These are phyloP conservation scores for Endomychus coccineus DNA, from an alignment of 2,888 invertebrate genomes.

Conservation along the genomic window DNA sequence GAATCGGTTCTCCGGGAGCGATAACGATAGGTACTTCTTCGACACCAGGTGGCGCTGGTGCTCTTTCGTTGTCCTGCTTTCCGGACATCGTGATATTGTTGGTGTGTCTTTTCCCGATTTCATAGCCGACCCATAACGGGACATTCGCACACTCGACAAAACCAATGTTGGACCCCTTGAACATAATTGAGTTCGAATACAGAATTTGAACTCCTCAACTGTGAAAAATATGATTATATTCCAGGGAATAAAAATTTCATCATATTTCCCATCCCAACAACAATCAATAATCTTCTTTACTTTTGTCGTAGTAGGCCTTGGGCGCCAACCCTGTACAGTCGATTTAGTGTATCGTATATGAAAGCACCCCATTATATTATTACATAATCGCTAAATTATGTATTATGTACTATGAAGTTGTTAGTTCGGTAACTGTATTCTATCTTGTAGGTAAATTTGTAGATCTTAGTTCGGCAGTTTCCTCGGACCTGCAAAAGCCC, in stretches of 20 bases:
- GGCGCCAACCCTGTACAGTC: too few species aligned
- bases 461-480: conserved; percentile 16
- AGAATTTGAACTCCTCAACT: too few species aligned
- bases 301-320: too few species aligned
- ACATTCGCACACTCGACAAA: conserved; percentile 40
- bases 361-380: too few species aligned
- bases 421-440: too few species aligned
- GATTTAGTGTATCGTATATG: too few species aligned
- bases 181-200: conserved; percentile 37
- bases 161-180: conserved; percentile 39
- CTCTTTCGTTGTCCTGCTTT: conserved; percentile 3
- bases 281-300: too few species aligned
- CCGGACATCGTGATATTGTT: conserved; percentile 8
- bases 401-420: too few species aligned
- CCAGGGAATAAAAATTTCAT: too few species aligned
- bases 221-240: too few species aligned
- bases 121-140: conserved; percentile 41
- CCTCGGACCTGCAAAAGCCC: conserved; percentile 29
- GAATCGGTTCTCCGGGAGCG: conserved; percentile 61
- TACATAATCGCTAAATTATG: too few species aligned
- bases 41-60: neutral
- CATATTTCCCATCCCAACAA: too few species aligned
- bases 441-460: conserved; percentile 14
- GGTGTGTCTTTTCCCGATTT: conserved; percentile 38
- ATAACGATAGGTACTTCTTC: conserved; percentile 31